phyloP scores from a whole-genome alignment of 2,113 vertebrate genomes.

The Actenoides lindsayi region DNA sequence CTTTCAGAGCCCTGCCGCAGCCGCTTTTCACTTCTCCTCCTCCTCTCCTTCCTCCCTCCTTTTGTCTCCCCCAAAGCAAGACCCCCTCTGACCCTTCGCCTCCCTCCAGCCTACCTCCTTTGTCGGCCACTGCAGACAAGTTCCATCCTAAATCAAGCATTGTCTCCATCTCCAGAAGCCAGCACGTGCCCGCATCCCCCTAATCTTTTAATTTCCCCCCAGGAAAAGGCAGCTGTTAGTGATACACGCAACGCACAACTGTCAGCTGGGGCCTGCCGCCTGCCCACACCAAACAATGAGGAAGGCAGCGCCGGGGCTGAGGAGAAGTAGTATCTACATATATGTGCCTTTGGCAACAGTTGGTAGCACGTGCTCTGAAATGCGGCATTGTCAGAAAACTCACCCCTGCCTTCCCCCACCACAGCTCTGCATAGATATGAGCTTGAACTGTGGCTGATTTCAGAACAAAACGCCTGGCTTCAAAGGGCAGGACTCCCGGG shows the following conservation, averaged over 20 bases:
- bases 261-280: conserved; percentile 81
- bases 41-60: conserved; percentile 69
- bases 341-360: conserved; percentile 88
- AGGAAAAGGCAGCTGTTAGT: conserved; percentile 92
- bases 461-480: conserved; percentile 37
- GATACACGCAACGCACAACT: conserved; percentile 89
- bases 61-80: conserved; percentile 77
- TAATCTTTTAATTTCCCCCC: conserved; percentile 89
- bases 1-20: conserved; percentile 75
- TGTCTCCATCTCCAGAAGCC: conserved; percentile 80
- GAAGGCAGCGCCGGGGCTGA: neutral
- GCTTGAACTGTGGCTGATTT: conserved; percentile 55
- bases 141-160: conserved; percentile 84
- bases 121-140: conserved; percentile 80
- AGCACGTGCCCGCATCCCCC: conserved; percentile 84
- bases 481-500: conserved; percentile 52
- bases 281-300: conserved; percentile 78
- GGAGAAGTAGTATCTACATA: conserved; percentile 55
- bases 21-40: conserved; percentile 69
- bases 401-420: neutral
- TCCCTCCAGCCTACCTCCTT: conserved; percentile 71
- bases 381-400: conserved; percentile 31
- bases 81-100: conserved; percentile 73
- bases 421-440: neutral
- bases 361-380: conserved; percentile 89